phyloP scores from a whole-genome alignment of 2,888 invertebrate species.

The Atrina japonica region DNA sequence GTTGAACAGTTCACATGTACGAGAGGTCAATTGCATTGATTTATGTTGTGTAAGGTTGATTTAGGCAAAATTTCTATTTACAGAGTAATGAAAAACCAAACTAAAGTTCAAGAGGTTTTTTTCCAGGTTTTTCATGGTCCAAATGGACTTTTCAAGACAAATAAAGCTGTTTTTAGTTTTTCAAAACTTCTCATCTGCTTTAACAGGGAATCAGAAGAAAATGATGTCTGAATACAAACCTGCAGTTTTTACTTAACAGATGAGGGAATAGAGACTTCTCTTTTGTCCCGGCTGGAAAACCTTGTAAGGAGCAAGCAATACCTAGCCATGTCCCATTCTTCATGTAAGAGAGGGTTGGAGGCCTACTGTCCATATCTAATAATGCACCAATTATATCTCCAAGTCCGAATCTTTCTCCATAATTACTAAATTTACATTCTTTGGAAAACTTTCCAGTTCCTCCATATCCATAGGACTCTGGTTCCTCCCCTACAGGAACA shows the following conservation, averaged over 20 bases:
- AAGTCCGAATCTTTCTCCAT: conserved; percentile 87
- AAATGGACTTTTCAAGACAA: too few species aligned
- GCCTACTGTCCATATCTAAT: conserved; percentile 87
- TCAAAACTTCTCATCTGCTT: too few species aligned
- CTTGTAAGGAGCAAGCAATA: conserved; percentile 87
- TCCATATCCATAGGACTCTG: conserved; percentile 90
- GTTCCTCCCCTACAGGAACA: conserved; percentile 85
- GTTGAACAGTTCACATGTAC: too few species aligned
- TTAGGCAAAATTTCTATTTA: too few species aligned
- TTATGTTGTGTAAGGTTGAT: too few species aligned
- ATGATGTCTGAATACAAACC: conserved; percentile 54
- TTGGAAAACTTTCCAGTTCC: conserved; percentile 91
- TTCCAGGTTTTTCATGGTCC: too few species aligned
- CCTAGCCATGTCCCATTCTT: conserved; percentile 91
- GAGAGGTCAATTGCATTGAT: too few species aligned
- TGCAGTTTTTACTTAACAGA: conserved; percentile 91
- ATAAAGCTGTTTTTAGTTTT: too few species aligned
- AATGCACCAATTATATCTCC: conserved; percentile 90
- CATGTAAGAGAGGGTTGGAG: conserved; percentile 89
- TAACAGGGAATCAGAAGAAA: too few species aligned
- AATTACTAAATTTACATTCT: conserved; percentile 89
- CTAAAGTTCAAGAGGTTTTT: too few species aligned
- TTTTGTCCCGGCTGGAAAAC: conserved; percentile 82
- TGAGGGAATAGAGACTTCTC: conserved; percentile 92
- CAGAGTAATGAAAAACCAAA: too few species aligned